Evolutionary conservation across 2,888 invertebrate species (phyloP).

Genomic region (Eristalis arbustorum): DNA sequence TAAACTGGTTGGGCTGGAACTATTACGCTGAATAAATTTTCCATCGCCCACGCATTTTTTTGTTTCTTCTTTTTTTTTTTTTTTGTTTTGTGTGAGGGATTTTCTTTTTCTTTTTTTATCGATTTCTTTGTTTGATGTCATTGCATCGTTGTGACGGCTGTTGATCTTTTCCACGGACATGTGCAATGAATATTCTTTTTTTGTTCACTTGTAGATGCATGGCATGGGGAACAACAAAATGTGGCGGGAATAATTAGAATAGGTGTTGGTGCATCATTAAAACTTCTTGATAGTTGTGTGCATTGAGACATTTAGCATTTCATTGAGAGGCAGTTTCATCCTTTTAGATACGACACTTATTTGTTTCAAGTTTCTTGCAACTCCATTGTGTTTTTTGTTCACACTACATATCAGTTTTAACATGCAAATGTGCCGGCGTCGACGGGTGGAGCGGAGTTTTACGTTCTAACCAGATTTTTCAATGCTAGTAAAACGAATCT

Average conservation of each 20-base stretch:
- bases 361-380: too few relatives aligned
- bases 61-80: not conserved
- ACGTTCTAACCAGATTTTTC: too few relatives aligned
- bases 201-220: not conserved
- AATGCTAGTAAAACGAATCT: too few relatives aligned
- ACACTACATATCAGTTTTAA: too few relatives aligned
- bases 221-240: not conserved
- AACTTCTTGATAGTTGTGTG: not conserved
- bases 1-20: conserved; percentile 43
- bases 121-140: conserved; percentile 29
- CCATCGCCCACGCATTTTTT: conserved; percentile 53
- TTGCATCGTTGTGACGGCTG: conserved; percentile 1
- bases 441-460: too few relatives aligned
- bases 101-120: conserved; percentile 30
- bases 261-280: not conserved
- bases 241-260: not conserved
- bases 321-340: too few relatives aligned
- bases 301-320: not conserved
- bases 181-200: conserved; percentile 9
- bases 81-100: not conserved
- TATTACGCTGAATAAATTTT: conserved; percentile 58
- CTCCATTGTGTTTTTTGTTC: too few relatives aligned
- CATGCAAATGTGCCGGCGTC: too few relatives aligned
- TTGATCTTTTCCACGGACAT: conserved; percentile 4
- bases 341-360: too few relatives aligned